A percentile compares a stretch with the other conserved stretches of the same genome.
Evolutionary conservation across 2,797 vertebrate genomes (phyloP).

Genomic region (Onychomys torridus): DNA sequence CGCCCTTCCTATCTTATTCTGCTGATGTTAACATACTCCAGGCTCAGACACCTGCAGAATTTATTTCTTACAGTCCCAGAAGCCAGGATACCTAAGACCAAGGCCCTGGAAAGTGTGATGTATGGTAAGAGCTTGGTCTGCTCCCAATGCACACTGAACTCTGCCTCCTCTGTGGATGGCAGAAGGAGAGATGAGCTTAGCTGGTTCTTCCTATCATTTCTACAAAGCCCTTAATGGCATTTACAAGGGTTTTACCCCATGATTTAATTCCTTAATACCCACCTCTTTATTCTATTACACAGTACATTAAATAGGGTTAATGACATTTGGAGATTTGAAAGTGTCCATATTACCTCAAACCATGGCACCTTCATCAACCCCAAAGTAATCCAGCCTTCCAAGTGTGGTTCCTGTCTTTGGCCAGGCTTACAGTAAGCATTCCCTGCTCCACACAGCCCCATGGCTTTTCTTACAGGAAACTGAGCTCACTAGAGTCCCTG

Average conservation of each 20-base stretch:
- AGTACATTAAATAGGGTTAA: neutral
- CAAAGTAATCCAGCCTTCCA: neutral
- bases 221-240: neutral
- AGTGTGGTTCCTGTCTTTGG: neutral
- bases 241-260: neutral
- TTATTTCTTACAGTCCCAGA: neutral
- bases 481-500: rapidly evolving
- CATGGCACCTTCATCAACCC: neutral
- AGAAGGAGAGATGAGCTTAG: neutral
- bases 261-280: neutral
- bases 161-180: neutral
- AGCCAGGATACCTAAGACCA: neutral
- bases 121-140: neutral
- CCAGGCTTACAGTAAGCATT: neutral
- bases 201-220: neutral
- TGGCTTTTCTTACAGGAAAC: neutral
- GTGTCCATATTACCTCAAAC: neutral
- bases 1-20: neutral
- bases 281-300: neutral
- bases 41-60: neutral
- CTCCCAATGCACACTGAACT: neutral
- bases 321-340: neutral
- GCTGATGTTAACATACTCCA: neutral
- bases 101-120: neutral
- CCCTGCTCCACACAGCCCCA: neutral